phyloP scores from a whole-genome alignment of 2,888 invertebrate species.

The Oxytorus armatus region DNA sequence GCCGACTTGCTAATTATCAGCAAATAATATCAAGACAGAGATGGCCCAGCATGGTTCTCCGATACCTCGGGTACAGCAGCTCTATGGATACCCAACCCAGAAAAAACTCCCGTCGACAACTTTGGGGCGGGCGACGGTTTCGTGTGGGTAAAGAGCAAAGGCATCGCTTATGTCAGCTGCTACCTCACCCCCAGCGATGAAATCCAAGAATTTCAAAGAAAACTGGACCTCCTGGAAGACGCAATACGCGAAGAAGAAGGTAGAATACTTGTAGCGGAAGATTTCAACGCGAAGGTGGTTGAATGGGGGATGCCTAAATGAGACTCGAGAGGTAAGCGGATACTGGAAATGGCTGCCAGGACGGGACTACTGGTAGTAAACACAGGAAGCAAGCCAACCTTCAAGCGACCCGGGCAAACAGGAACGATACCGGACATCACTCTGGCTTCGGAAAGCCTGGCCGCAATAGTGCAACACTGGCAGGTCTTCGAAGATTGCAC shows the following conservation, averaged over 20 bases:
- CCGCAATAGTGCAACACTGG: neutral
- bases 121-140: slow-evolving; percentile 33
- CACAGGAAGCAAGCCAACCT: slow-evolving; percentile 8
- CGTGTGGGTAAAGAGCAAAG: slow-evolving; percentile 50
- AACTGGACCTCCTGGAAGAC: slow-evolving; percentile 55
- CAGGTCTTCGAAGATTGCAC: neutral
- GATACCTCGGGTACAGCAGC: slow-evolving; percentile 56
- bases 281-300: slow-evolving; percentile 16
- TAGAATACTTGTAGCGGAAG: slow-evolving; percentile 6
- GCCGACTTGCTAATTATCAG: slow-evolving; percentile 47
- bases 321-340: neutral
- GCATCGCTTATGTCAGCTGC: slow-evolving; percentile 46
- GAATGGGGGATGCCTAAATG: slow-evolving; percentile 8
- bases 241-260: slow-evolving; percentile 16
- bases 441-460: neutral
- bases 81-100: slow-evolving; percentile 49
- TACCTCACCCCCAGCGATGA: slow-evolving; percentile 65
- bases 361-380: slow-evolving; percentile 8
- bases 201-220: slow-evolving; percentile 42
- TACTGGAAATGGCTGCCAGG: slow-evolving; percentile 25
- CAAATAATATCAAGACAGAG: slow-evolving; percentile 51
- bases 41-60: slow-evolving; percentile 24
- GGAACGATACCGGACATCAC: neutral
- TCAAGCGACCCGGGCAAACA: neutral
- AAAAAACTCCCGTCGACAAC: slow-evolving; percentile 10